Percentiles rank a stretch among this genome's conserved stretches.
Conservation (phyloP, 2,888 invertebrate genomes). For the Cryptocheilus praepositus region DNA sequence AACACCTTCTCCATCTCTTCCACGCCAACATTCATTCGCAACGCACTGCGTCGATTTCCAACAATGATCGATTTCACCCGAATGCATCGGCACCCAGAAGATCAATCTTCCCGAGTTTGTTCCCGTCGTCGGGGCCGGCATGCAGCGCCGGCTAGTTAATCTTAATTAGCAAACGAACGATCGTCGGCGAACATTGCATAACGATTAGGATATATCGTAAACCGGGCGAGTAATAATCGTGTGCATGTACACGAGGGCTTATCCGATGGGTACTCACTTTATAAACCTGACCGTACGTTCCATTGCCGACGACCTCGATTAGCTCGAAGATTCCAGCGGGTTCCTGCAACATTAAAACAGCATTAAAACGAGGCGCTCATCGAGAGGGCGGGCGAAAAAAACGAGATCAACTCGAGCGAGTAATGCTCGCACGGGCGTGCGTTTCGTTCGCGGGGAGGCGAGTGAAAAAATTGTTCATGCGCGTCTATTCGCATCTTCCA, state of each 20-base stretch:
- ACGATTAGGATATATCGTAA: neutral
- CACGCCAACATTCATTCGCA: too few relatives aligned
- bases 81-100: too few relatives aligned
- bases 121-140: neutral
- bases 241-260: neutral
- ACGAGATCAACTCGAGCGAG: too few relatives aligned
- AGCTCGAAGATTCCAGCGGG: constrained; percentile 99
- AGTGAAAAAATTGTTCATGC: too few relatives aligned
- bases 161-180: constrained; percentile 22
- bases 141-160: constrained; percentile 6
- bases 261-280: constrained; percentile 82
- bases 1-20: too few relatives aligned
- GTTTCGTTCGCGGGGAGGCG: too few relatives aligned
- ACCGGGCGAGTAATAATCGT: neutral
- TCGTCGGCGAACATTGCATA: constrained; percentile 18
- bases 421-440: too few relatives aligned
- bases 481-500: too few relatives aligned
- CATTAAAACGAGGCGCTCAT: neutral
- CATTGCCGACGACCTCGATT: constrained; percentile 99
- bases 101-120: neutral
- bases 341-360: constrained; percentile 83
- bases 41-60: too few relatives aligned
- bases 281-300: constrained; percentile 99
- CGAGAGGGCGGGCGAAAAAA: too few relatives aligned
- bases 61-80: too few relatives aligned